Base-by-base conservation (phyloP, 2,888 invertebrate genomes). In the Eupithecia centaureata region DNA sequence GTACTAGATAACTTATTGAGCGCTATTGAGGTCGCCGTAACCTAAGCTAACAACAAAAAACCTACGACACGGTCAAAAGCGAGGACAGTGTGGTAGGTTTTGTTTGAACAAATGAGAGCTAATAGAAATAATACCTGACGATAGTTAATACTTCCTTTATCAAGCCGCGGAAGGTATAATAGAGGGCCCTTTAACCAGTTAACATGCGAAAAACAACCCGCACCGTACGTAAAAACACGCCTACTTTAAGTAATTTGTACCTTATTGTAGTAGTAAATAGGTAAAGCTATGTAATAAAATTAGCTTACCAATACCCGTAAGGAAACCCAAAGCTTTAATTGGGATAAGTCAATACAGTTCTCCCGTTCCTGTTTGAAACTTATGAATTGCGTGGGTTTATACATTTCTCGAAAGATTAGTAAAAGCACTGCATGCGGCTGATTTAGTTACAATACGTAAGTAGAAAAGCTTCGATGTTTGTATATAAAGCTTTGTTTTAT, bases 271-370 rank as follows among this genome's bases (percentile, higher is more conserved):
- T n/a, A 7, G 22, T 22, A 3, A 10, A 18, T 22, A 10, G 3
- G 10, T 22, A 47, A 47, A 47, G 18, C 22, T 47, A 47, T 47
- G 4, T 3, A 47, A 47, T 47, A 47, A 47, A 47, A 18, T 47
- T 47, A 47, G 10, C 47, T 47, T 47, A 22, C 22, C 22, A 12
- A 47, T 18, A 10, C 12, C 22, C 18, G 12, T 2, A 42, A 18
- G 42, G 47, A 22, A 47, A 47, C 10, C 47, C 47, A 12, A 47
- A 47, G 47, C 47, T 47, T 47, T 47, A 22, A 47, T 47, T 18
- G 2, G 47, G 22, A 47, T 47, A 22, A 47, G 22, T 47, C n/a
- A 22, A 47, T 12, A 47, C 10, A 18, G 22, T 1, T 22, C 47
- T 47, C 2, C 47, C 4, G 10, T 47, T 22, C 22, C 47, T 22